A percentile compares a stretch with the other conserved stretches of the same genome.
These are phyloP conservation scores for Drosophila siamana DNA, from an alignment of 2,888 invertebrate species.

Conservation along the genomic window DNA sequence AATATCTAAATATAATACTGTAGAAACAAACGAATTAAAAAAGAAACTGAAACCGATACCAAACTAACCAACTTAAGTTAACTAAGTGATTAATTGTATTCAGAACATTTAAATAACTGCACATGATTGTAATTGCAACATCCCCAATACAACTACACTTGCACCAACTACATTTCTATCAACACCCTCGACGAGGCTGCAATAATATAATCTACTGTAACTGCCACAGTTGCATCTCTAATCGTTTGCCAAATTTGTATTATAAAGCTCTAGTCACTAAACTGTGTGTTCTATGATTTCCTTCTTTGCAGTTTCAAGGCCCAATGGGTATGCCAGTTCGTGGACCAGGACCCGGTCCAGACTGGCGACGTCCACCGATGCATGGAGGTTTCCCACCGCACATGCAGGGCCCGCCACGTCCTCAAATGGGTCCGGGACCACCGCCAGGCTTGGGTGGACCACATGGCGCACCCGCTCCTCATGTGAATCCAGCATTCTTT, in stretches of 20 bases:
- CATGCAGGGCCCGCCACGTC: slow-evolving; percentile 89
- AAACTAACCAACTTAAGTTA: slow-evolving; percentile 74
- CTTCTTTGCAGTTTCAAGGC: slow-evolving; percentile 83
- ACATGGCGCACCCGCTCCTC: slow-evolving; percentile 93
- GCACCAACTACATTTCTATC: slow-evolving; percentile 13
- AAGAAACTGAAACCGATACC: slow-evolving; percentile 17
- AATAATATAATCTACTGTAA: slow-evolving; percentile 14
- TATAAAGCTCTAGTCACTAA: slow-evolving; percentile 19
- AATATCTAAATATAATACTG: slow-evolving; percentile 39
- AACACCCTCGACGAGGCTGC: slow-evolving; percentile 10
- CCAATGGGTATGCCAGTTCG: slow-evolving; percentile 86
- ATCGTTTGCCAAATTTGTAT: neutral
- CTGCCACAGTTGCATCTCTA: slow-evolving; percentile 20
- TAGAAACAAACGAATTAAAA: slow-evolving; percentile 17
- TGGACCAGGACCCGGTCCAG: slow-evolving; percentile 88
- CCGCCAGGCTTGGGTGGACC: slow-evolving; percentile 84
- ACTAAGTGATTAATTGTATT: slow-evolving; percentile 74
- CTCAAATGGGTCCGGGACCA: slow-evolving; percentile 86
- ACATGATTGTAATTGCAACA: slow-evolving; percentile 54
- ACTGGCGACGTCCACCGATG: slow-evolving; percentile 92
- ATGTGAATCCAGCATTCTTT: slow-evolving; percentile 98
- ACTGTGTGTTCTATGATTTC: neutral
- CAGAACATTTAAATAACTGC: slow-evolving; percentile 75
- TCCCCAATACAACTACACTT: slow-evolving; percentile 8
- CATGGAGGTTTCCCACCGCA: slow-evolving; percentile 90